These are phyloP conservation scores for Bemisia tabaci DNA, from an alignment of 1,140 invertebrate genomes.

Conservation along the genomic window DNA sequence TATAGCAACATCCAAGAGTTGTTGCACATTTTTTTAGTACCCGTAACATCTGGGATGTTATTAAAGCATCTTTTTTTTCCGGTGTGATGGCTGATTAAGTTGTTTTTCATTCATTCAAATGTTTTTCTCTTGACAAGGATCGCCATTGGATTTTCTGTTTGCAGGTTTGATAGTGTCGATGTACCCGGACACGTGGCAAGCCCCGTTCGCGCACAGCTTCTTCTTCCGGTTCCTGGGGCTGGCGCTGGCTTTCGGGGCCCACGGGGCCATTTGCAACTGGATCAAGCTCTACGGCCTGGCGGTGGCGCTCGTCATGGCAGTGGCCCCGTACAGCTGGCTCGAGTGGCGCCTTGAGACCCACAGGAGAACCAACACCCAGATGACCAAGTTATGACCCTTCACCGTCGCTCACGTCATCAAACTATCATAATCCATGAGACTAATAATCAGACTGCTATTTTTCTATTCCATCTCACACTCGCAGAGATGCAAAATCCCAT, in stretches of 20 bases:
- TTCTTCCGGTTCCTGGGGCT: constrained; percentile 33
- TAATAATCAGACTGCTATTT: too few species aligned
- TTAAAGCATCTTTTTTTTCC: too few species aligned
- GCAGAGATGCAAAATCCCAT: too few species aligned
- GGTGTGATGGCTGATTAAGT: too few species aligned
- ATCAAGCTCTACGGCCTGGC: constrained; percentile 33
- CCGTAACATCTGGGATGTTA: too few species aligned
- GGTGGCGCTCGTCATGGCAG: constrained; percentile 28
- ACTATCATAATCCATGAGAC: too few species aligned
- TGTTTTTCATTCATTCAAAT: too few species aligned
- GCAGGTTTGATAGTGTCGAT: constrained; percentile 32
- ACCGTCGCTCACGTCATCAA: neutral
- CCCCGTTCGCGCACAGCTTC: constrained; percentile 32
- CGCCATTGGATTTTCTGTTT: too few species aligned
- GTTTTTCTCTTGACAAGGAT: too few species aligned
- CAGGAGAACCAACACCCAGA: neutral
- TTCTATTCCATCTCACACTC: too few species aligned
- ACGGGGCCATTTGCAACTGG: constrained; percentile 33
- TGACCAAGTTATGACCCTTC: neutral
- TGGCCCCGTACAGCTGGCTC: constrained; percentile 30
- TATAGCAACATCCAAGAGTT: too few species aligned
- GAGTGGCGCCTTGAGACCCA: constrained; percentile 20
- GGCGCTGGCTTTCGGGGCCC: constrained; percentile 31
- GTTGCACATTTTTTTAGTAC: too few species aligned
- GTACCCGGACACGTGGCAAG: constrained; percentile 34